Base-by-base conservation (phyloP, 2,888 invertebrate species). In the Margaritifera margaritifera region DNA sequence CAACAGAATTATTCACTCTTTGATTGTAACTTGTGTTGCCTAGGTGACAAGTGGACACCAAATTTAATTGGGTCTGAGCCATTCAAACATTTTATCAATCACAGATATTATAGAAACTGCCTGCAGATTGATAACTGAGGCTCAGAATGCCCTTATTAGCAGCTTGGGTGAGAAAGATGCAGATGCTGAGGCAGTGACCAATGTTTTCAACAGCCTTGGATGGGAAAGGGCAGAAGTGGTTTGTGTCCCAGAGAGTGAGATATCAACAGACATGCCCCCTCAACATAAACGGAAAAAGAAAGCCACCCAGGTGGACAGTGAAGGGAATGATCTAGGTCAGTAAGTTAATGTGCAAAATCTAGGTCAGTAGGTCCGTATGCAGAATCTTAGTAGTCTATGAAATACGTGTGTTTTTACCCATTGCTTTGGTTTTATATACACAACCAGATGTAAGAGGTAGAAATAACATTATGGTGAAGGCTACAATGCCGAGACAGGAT, bases 211-310 rank as follows among this genome's bases (percentile, higher is more conserved):
- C 77, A 83, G 81, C 6, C 80, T 80, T 58, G 79, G 82, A 57
- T 86, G 84, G 84, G 68, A 72, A 1, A 79, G 87, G 51, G 75
- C 64, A 58, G 86, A 82, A 61, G 82, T 87, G 6, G 66, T 86
- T 27, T 52, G 73, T 20, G 24, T 85, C 24, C 71, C 77, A 20
- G 58, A 56, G 2, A 25, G n/a, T 22, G 67, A 62, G 15, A 58
- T 57, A 6, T 50, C 59, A 25, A 60, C 51, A 6, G 57, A 42
- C 6, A 72, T 65, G 4, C 69, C 69, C 8, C 66, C 68, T 20
- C 71, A 75, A 22, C 75, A 81, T 65, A 72, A 75, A 68, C 42
- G 61, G 53, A 71, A 68, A n/a, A 70, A 66, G 27, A 56, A 61
- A 18, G 60, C 24, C 22, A 27, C 52, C 8, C 85, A 85, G 72